A percentile compares a stretch with the other conserved stretches of the same genome.
These are phyloP conservation scores for Caenorhabditis remanei DNA, from an alignment of 1,140 invertebrate genomes.

Conservation along the genomic window DNA sequence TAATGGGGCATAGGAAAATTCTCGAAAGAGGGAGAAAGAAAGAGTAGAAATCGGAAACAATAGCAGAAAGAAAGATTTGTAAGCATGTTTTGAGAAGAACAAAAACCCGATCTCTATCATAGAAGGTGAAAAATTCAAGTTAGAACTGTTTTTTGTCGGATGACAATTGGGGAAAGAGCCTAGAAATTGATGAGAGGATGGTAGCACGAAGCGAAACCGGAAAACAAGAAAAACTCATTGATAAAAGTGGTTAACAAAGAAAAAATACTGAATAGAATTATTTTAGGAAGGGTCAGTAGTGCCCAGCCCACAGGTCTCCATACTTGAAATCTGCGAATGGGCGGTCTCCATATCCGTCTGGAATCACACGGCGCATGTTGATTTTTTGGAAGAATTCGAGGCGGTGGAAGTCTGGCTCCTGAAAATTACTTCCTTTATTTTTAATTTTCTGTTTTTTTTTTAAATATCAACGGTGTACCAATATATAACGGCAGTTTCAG, in stretches of 20 bases:
- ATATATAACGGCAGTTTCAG: too few relatives aligned
- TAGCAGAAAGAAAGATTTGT: not conserved
- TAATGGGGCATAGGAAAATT: conserved; percentile 40
- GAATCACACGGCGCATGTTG: conserved; percentile 70
- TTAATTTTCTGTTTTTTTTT: not conserved
- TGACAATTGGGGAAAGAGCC: not conserved
- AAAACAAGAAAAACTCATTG: not conserved
- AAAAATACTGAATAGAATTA: conserved; percentile 1
- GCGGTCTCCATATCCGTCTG: conserved; percentile 73
- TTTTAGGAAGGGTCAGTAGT: not conserved
- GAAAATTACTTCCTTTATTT: conserved; percentile 59
- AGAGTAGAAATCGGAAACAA: not conserved
- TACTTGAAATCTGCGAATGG: conserved; percentile 75
- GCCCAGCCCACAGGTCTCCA: conserved; percentile 72
- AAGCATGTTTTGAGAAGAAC: conserved; percentile 41
- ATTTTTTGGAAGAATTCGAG: conserved; percentile 71
- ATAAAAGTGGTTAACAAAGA: not conserved
- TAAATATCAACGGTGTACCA: too few relatives aligned
- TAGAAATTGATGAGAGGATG: not conserved
- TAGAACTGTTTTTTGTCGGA: conserved; percentile 23
- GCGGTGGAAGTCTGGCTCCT: conserved; percentile 80
- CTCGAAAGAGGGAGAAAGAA: not conserved
- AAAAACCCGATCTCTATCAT: conserved; percentile 28
- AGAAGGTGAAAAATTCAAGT: conserved; percentile 3
- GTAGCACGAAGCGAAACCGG: not conserved